phyloP scores from a whole-genome alignment of 2,797 vertebrate species.

The Syngnathus acus region DNA sequence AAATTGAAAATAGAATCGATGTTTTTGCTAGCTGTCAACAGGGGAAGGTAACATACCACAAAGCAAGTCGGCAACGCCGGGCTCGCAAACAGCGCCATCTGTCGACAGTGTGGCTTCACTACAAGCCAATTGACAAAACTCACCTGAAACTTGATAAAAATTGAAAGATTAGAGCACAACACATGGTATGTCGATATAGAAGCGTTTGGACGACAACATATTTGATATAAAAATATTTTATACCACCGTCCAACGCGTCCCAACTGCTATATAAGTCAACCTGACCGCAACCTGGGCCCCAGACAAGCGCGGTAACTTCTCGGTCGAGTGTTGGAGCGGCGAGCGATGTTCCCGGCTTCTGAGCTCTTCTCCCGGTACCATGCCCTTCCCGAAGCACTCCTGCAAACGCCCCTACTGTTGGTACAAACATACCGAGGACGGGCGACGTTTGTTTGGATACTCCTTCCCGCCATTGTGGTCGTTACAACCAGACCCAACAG shows the following conservation, averaged over 20 bases:
- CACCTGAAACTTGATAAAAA: neutral
- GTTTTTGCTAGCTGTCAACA: neutral
- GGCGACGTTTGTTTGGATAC: neutral
- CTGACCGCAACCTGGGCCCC: neutral
- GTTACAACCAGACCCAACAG: conserved; percentile 25
- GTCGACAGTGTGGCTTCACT: conserved; percentile 14
- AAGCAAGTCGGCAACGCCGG: neutral
- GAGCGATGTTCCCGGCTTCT: conserved; percentile 66
- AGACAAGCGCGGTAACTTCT: neutral
- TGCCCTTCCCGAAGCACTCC: conserved; percentile 58
- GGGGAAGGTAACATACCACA: neutral
- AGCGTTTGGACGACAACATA: neutral
- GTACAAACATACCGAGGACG: conserved; percentile 57
- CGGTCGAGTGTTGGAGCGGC: neutral
- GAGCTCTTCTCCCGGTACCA: conserved; percentile 51
- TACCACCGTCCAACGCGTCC: neutral
- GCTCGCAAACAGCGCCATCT: conserved; percentile 23
- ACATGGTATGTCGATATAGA: neutral
- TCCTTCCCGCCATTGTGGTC: neutral
- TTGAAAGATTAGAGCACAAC: neutral
- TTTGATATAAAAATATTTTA: neutral
- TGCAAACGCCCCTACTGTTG: conserved; percentile 69
- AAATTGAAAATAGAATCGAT: neutral
- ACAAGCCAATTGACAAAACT: neutral
- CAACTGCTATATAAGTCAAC: conserved; percentile 7